Evolutionary conservation across 1,140 invertebrate species (phyloP).

Genomic region (Harpegnathos saltator): DNA sequence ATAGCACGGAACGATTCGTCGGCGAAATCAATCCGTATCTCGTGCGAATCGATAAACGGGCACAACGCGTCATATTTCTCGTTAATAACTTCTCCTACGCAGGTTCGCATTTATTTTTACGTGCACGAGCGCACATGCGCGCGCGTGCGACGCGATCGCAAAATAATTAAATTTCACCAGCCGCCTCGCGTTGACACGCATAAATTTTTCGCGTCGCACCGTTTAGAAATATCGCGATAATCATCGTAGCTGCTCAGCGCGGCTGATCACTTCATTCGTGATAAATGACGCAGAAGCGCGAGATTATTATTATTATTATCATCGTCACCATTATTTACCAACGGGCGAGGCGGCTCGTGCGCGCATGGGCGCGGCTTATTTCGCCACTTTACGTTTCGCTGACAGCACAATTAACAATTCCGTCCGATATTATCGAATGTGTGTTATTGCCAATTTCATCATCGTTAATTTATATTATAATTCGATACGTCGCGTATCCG

Average conservation of each 20-base stretch:
- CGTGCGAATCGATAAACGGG: not conserved
- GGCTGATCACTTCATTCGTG: not conserved
- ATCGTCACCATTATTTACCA: constrained; percentile 18
- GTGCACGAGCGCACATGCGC: not conserved
- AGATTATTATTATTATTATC: constrained; percentile 1
- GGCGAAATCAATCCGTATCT: not conserved
- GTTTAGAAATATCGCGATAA: not conserved
- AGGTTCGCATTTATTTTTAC: constrained; percentile 16
- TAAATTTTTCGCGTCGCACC: constrained; percentile 15
- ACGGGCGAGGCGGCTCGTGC: not conserved
- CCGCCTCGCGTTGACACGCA: not conserved
- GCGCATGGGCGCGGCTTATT: not conserved
- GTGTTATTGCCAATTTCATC: constrained; percentile 25
- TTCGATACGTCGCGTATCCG: not conserved
- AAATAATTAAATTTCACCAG: constrained; percentile 20
- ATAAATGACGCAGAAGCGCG: constrained; percentile 7
- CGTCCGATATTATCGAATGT: constrained; percentile 8
- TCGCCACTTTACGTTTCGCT: constrained; percentile 6
- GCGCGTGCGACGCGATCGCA: not conserved
- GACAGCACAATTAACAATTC: constrained; percentile 28
- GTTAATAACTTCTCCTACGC: constrained; percentile 6
- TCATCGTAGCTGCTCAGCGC: not conserved
- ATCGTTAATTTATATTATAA: constrained; percentile 27
- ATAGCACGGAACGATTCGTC: not conserved
- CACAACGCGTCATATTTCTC: not conserved